phyloP scores from a whole-genome alignment of 2,888 invertebrate genomes.

The Dolichopus griseipennis region DNA sequence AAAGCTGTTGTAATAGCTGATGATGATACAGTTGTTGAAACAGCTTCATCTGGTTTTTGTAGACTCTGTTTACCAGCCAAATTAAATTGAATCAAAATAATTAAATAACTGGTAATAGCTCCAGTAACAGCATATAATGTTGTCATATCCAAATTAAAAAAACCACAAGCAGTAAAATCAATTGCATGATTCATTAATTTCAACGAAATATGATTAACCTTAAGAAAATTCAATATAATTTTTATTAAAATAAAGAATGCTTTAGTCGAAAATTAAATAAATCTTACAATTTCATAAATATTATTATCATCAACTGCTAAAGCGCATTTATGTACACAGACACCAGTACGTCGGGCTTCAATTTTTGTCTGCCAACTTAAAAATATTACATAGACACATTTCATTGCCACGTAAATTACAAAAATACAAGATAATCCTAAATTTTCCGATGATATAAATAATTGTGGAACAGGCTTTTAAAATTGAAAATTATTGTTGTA shows the following conservation, averaged over 20 bases:
- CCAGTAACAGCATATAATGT: conserved; percentile 41
- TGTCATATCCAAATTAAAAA: conserved; percentile 43
- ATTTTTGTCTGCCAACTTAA: conserved; percentile 42
- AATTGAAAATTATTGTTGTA: conserved; percentile 13
- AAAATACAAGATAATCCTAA: conserved; percentile 33
- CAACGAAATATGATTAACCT: conserved; percentile 41
- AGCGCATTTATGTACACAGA: conserved; percentile 41
- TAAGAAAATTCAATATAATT: conserved; percentile 8
- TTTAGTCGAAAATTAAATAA: not conserved
- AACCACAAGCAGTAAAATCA: conserved; percentile 43
- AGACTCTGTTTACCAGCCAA: conserved; percentile 37
- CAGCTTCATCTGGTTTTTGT: not conserved
- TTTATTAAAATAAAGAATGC: no score
- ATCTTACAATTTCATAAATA: conserved; percentile 39
- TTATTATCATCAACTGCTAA: conserved; percentile 39
- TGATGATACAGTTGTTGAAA: not conserved
- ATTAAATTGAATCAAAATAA: conserved; percentile 43
- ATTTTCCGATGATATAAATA: conserved; percentile 41
- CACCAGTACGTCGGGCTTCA: conserved; percentile 40
- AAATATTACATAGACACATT: conserved; percentile 39
- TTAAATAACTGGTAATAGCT: conserved; percentile 42
- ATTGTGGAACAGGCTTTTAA: conserved; percentile 31
- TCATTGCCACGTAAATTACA: conserved; percentile 37
- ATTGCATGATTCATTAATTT: conserved; percentile 42
- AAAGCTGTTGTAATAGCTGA: not conserved